Conservation (phyloP, 53 echinoderm and acorn worm species). For the Pentamera pediparva region DNA sequence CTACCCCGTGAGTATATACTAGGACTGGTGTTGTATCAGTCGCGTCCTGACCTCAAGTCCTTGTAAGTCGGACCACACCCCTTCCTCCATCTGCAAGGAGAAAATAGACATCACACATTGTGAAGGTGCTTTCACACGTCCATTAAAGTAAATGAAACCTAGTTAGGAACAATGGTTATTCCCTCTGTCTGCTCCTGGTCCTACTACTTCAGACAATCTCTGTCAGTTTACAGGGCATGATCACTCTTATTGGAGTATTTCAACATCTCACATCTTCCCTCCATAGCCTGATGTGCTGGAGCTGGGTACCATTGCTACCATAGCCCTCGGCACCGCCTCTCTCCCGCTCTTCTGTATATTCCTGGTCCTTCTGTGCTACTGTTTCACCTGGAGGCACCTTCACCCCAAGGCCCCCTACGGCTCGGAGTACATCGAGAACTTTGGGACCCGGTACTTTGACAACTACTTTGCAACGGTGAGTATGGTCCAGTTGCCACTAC, state of each 20-base stretch:
- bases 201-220: no score
- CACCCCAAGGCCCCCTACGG: constrained; percentile 46
- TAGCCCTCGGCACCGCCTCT: constrained; percentile 21
- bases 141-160: no score
- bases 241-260: background rate
- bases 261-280: background rate
- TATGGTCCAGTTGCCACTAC: no score
- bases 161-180: no score
- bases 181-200: no score
- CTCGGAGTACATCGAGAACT: constrained; percentile 19
- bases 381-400: constrained; percentile 72
- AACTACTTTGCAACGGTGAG: constrained; percentile 51
- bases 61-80: no score
- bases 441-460: constrained; percentile 43
- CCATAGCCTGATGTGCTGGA: constrained; percentile 47
- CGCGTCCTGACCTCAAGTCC: background rate
- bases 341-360: constrained; percentile 43
- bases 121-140: no score
- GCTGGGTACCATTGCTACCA: constrained; percentile 41
- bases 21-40: background rate
- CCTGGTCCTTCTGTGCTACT: constrained; percentile 51
- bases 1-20: background rate
- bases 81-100: no score
- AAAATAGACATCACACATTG: no score
- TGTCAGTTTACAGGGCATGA: no score